Percentiles rank a stretch among this genome's conserved stretches.
phyloP scores from a whole-genome alignment of 1,140 invertebrate species.

The Bombus terrestris region DNA sequence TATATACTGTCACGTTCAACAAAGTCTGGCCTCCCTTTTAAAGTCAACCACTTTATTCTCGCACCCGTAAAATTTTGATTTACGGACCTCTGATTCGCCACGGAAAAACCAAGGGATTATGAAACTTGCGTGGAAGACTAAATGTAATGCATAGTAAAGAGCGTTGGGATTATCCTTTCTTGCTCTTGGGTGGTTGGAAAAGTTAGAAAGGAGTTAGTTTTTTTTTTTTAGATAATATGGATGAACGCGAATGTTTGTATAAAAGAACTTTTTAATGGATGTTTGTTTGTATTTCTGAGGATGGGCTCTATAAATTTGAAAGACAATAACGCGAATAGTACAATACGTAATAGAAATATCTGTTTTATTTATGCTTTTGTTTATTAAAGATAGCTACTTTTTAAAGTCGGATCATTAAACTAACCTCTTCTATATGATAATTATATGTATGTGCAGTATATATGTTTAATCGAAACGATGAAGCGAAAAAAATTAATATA shows the following conservation, averaged over 20 bases:
- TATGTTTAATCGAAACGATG: not conserved
- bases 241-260: not conserved
- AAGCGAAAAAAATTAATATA: not conserved
- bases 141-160: not conserved
- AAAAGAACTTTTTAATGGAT: not conserved
- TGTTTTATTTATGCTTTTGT: not conserved
- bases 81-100: not conserved
- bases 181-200: not conserved
- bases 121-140: not conserved
- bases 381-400: not conserved
- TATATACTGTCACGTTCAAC: conserved; percentile 10
- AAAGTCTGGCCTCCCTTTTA: conserved; percentile 1
- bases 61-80: not conserved
- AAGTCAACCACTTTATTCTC: not conserved
- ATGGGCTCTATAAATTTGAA: not conserved
- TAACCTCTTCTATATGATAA: not conserved
- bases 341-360: not conserved
- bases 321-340: not conserved
- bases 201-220: not conserved
- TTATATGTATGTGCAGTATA: not conserved
- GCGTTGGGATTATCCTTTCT: not conserved
- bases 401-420: not conserved
- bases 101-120: not conserved
- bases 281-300: not conserved
- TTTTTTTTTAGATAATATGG: not conserved